These are phyloP conservation scores for Neopelma chrysocephalum DNA, from an alignment of 2,797 vertebrate species.

Conservation along the genomic window DNA sequence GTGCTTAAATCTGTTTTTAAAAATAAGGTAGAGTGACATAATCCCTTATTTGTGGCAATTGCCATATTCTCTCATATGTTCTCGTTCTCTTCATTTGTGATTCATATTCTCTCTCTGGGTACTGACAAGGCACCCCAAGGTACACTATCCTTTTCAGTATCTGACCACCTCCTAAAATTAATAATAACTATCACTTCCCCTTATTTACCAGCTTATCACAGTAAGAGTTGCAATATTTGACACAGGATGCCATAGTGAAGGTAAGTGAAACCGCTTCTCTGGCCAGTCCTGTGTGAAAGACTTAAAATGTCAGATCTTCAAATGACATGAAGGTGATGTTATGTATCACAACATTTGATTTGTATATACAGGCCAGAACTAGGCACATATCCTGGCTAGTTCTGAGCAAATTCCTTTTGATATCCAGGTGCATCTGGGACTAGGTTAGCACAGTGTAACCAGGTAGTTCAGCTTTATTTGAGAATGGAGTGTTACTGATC, in stretches of 20 bases:
- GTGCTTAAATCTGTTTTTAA: conserved; percentile 21
- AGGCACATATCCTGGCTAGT: neutral
- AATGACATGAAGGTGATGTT: neutral
- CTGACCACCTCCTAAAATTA: neutral
- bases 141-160: neutral
- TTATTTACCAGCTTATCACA: neutral
- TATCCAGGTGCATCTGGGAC: neutral
- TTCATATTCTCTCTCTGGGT: neutral
- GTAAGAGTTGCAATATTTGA: neutral
- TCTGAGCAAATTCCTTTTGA: neutral
- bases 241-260: accelerated
- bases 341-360: accelerated
- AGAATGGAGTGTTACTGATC: neutral
- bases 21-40: neutral
- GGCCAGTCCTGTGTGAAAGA: neutral
- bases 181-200: neutral
- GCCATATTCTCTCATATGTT: neutral
- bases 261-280: neutral
- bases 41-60: neutral
- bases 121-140: neutral
- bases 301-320: neutral
- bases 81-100: accelerated
- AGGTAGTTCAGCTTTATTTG: neutral
- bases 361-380: neutral
- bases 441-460: accelerated